Evolutionary conservation across 2,888 invertebrate genomes (phyloP), one percentile per base, ranked within the genome.

Genomic region (Hesperia comma): DNA sequence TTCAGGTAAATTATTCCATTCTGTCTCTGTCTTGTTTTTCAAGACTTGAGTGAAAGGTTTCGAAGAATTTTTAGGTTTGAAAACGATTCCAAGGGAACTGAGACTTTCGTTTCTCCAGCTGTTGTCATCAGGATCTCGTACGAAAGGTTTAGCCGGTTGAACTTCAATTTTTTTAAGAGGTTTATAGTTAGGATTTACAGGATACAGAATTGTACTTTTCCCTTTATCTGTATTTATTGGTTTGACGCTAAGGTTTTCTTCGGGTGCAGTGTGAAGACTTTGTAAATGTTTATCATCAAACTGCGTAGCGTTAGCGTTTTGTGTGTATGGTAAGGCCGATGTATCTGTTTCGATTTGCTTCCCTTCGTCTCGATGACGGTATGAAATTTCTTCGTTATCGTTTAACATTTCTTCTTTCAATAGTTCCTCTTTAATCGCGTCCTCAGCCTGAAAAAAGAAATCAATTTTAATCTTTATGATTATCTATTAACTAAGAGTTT

Each of bases 81-180:
- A 92, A 15, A 92, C 91, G n/a, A 92, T 92, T 32, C 92, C 92
- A 43, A 90, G 69, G 5, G 89, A 90, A 71, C 87, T 92, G 53
- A 92, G 84, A 70, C 92, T 92, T 77, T 92, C 90, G 69, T 92
- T 92, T 76, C 92, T 84, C 92, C 92, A 92, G 69, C 90, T 91
- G 68, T 91, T 91, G 69, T 92, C 92, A 63, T 92, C 92, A 0
- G 92, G 92, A 64, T 92, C 84, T 74, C 91, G 77, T 17, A 87
- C 74, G 63, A 86, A 86, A 3, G 77, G 80, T 70, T 89, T 91
- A 1, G 83, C 77, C 6, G 87, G 83, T 71, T 85, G 85, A 0
- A 91, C 82, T 57, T 91, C 91, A 43, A 92, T 80, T 76, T 88
- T 91, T 67, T 91, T 92, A 74, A 88, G 81, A 6, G 87, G 87